Evolutionary conservation across 2,797 vertebrate genomes (phyloP).

Genomic region (Cyprinodon diabolis): DNA sequence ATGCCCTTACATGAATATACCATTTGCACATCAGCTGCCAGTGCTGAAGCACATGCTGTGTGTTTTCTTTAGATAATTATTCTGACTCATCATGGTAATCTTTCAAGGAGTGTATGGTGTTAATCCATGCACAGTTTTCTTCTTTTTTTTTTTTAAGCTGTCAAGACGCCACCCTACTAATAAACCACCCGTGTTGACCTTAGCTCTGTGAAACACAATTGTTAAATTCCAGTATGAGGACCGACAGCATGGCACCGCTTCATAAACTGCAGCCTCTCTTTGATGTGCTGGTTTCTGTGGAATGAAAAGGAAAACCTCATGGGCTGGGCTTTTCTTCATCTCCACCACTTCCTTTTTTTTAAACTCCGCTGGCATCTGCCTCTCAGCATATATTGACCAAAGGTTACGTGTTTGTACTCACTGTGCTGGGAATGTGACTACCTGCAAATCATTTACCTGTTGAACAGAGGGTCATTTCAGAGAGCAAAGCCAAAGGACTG

Average conservation of each 20-base stretch:
- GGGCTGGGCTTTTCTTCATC: conserved; percentile 54
- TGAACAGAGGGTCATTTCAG: conserved; percentile 29
- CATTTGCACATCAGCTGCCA: conserved; percentile 4
- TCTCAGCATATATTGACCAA: conserved; percentile 46
- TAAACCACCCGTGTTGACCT: conserved; percentile 16
- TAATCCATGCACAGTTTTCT: conserved; percentile 8
- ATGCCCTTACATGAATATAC: not conserved
- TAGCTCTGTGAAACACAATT: conserved; percentile 36
- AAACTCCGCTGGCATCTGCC: conserved; percentile 35
- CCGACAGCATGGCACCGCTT: conserved; percentile 64
- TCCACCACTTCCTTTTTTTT: conserved; percentile 34
- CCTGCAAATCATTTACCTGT: conserved; percentile 58
- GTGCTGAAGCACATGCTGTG: not conserved
- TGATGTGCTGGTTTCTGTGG: conserved; percentile 64
- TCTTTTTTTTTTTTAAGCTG: not conserved
- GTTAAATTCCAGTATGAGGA: conserved; percentile 57
- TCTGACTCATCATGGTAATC: conserved; percentile 9
- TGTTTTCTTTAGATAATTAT: conserved; percentile 1
- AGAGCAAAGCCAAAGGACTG: conserved; percentile 47
- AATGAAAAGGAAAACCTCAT: conserved; percentile 58
- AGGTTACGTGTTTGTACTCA: conserved; percentile 37
- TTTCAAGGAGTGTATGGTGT: conserved; percentile 19
- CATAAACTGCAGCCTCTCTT: conserved; percentile 65
- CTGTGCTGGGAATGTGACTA: conserved; percentile 40
- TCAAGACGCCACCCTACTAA: conserved; percentile 22